These are phyloP conservation scores for Mus musculus DNA, from an alignment of 2,113 vertebrate species.

Conservation along the genomic window GRCm39 chr4:67627001-67627500, in stretches of 20 bases:
- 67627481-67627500: background rate
- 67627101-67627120: no score
- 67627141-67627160: background rate
- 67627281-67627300: background rate
- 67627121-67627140: background rate
- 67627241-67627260: background rate
- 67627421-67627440: background rate
- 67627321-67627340: background rate
- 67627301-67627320: background rate
- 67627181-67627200: background rate
- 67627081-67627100: no score
- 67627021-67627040: no score
- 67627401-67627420: background rate
- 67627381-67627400: background rate
- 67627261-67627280: background rate
- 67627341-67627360: background rate
- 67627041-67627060: no score
- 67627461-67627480: background rate
- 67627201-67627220: background rate
- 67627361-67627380: background rate
- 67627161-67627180: background rate
- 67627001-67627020: no score
- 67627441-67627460: background rate
- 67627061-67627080: no score
- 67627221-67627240: background rate